Evolutionary conservation across 2,113 vertebrate genomes (phyloP).

Genomic region (Paramormyrops kingsleyae): DNA sequence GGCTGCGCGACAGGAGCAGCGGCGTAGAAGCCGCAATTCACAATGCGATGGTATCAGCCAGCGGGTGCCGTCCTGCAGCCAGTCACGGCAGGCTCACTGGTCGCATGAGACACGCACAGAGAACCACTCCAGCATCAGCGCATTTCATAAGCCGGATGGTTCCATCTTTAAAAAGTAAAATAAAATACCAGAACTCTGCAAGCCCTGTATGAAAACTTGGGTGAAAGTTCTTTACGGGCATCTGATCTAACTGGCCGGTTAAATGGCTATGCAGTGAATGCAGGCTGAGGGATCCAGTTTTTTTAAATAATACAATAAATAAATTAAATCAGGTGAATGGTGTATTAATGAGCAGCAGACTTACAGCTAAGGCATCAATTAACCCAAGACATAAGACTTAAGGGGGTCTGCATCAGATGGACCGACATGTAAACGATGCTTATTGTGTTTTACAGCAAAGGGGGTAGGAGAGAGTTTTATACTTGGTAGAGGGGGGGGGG

Average conservation of each 20-base stretch:
- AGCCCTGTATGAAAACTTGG: background rate
- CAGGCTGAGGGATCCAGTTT: background rate
- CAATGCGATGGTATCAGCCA: background rate
- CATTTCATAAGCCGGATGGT: background rate
- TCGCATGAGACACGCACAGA: background rate
- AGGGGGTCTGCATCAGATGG: background rate
- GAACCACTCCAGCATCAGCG: background rate
- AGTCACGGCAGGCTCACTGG: accelerated
- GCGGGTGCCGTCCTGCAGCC: background rate
- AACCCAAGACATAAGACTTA: background rate
- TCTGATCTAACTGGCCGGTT: background rate
- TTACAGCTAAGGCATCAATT: background rate
- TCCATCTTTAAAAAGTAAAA: background rate
- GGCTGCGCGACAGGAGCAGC: too few species aligned
- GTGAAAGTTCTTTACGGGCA: background rate
- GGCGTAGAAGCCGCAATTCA: background rate
- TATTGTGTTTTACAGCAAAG: background rate
- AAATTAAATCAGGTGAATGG: background rate
- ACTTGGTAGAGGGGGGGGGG: background rate
- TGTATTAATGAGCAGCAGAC: background rate
- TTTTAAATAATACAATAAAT: background rate
- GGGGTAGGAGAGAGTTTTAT: background rate
- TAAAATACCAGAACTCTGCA: background rate
- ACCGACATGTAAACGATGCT: background rate
- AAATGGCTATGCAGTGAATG: background rate